Conservation (phyloP, 2,797 vertebrate genomes). For the Sebastes vulpes region DNA sequence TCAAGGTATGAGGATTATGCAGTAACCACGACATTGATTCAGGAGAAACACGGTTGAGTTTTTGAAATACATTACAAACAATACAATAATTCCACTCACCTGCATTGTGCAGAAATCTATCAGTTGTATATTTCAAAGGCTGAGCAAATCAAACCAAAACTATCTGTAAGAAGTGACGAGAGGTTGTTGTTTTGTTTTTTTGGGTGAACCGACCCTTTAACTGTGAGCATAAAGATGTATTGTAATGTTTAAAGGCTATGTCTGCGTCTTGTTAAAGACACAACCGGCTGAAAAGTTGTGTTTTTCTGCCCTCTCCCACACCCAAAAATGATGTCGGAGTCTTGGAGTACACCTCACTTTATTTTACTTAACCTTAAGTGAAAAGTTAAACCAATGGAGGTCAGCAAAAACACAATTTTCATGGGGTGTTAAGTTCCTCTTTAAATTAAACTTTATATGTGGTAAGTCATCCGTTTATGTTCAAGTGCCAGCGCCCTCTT, state of each 20-base stretch:
- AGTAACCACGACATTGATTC: neutral
- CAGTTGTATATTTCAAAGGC: neutral
- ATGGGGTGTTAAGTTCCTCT: too few species aligned
- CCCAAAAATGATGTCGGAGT: neutral
- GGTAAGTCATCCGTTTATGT: neutral
- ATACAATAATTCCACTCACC: neutral
- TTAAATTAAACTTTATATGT: too few species aligned
- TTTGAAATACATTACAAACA: too few species aligned
- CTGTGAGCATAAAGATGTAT: neutral
- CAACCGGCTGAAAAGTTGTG: too few species aligned
- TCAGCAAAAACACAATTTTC: neutral
- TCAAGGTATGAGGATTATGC: neutral
- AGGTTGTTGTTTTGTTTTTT: too few species aligned
- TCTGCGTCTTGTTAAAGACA: neutral
- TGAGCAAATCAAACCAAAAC: neutral
- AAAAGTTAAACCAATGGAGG: neutral
- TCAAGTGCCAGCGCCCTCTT: neutral
- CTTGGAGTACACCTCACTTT: neutral
- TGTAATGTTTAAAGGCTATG: neutral
- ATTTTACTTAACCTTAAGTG: neutral
- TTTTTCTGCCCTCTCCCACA: neutral
- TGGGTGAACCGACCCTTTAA: neutral
- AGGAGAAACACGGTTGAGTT: neutral
- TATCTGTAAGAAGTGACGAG: neutral
- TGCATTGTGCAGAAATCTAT: neutral